A percentile compares a stretch with the other conserved stretches of the same genome.
These are phyloP conservation scores for Synanthedon andrenaeformis DNA, from an alignment of 2,888 invertebrate genomes.

Conservation along the genomic window DNA sequence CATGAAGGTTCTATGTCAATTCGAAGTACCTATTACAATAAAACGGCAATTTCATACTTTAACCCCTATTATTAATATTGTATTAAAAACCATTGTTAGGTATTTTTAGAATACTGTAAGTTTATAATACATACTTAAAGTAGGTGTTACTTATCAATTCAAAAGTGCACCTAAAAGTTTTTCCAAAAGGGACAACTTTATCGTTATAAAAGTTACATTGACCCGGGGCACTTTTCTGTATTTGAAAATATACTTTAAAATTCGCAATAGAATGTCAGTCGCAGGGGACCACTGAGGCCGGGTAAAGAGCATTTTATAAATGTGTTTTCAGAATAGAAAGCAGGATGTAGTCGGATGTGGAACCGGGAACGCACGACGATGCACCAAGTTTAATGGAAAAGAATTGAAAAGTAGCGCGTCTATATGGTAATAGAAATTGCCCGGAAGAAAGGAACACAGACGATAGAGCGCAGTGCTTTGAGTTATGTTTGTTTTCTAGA, in stretches of 20 bases:
- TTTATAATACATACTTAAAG: not conserved
- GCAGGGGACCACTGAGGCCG: slow-evolving; percentile 54
- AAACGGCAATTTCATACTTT: too few relatives aligned
- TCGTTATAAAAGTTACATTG: slow-evolving; percentile 45
- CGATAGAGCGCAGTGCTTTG: slow-evolving; percentile 61
- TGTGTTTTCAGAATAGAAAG: slow-evolving; percentile 59
- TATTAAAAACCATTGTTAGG: too few relatives aligned
- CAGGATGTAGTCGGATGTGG: slow-evolving; percentile 36
- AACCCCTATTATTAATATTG: too few relatives aligned
- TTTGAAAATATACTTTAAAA: slow-evolving; percentile 56
- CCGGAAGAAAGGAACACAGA: slow-evolving; percentile 67
- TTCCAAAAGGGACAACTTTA: slow-evolving; percentile 1
- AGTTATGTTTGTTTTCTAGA: slow-evolving; percentile 66
- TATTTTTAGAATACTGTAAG: too few relatives aligned
- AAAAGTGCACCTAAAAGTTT: too few relatives aligned
- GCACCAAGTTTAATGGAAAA: slow-evolving; percentile 70
- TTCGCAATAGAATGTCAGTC: slow-evolving; percentile 63
- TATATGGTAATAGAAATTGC: slow-evolving; percentile 71
- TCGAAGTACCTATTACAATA: too few relatives aligned
- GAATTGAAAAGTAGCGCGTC: slow-evolving; percentile 70
- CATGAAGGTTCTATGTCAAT: too few relatives aligned
- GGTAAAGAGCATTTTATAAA: slow-evolving; percentile 68
- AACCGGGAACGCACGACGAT: slow-evolving; percentile 53
- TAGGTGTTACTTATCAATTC: too few relatives aligned
- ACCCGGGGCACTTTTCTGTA: slow-evolving; percentile 44